These are phyloP conservation scores for Melanerpes formicivorus DNA, from an alignment of 2,113 vertebrate genomes.

Conservation along the genomic window DNA sequence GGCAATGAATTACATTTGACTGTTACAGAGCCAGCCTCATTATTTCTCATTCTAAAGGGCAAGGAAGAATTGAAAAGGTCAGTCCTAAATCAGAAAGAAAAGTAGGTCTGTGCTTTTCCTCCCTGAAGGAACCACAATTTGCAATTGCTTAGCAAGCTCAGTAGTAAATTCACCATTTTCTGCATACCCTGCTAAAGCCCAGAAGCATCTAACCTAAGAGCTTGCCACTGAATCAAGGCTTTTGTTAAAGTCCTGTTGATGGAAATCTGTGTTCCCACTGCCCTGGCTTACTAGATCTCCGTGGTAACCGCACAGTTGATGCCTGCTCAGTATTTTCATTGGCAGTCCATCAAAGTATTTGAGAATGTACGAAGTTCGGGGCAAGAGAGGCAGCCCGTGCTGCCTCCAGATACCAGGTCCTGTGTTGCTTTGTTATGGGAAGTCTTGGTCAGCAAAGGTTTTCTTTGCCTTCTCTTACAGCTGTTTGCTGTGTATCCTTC, in stretches of 20 bases:
- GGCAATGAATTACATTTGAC: neutral
- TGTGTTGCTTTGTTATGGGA: neutral
- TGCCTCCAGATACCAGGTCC: neutral
- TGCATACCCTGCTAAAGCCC: slow-evolving; percentile 52
- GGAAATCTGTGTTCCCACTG: slow-evolving; percentile 77
- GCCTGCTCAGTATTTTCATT: slow-evolving; percentile 81
- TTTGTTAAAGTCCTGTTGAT: slow-evolving; percentile 79
- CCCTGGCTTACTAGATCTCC: slow-evolving; percentile 68
- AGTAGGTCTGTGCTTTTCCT: neutral
- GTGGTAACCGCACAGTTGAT: slow-evolving; percentile 68
- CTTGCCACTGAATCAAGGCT: slow-evolving; percentile 78
- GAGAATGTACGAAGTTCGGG: slow-evolving; percentile 48
- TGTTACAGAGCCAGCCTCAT: neutral
- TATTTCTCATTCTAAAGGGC: neutral
- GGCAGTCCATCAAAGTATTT: slow-evolving; percentile 78
- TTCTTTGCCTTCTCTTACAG: neutral
- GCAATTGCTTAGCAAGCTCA: neutral
- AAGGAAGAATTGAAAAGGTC: neutral
- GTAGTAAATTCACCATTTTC: neutral
- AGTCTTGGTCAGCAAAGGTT: neutral
- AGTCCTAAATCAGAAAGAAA: neutral
- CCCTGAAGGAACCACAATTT: neutral
- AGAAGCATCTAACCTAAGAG: slow-evolving; percentile 62
- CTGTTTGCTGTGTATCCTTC: fast-evolving
- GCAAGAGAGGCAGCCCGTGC: neutral